phyloP scores from a whole-genome alignment of 2,888 invertebrate genomes.

The Ectobius pallidus region DNA sequence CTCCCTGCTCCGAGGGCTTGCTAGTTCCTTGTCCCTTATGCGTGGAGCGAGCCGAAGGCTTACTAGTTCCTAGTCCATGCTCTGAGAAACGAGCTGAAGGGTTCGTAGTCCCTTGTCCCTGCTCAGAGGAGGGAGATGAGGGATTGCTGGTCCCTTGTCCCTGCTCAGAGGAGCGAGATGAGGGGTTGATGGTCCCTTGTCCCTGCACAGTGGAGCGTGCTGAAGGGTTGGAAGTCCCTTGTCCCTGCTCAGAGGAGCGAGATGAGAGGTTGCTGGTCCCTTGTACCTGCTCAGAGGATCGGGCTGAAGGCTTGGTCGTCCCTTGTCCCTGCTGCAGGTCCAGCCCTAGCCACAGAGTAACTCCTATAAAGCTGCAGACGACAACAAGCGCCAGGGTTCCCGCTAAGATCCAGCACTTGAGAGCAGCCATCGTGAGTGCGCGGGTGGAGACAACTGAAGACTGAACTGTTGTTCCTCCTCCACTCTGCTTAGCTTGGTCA shows the following conservation, averaged over 20 bases:
- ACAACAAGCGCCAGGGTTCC: constrained; percentile 46
- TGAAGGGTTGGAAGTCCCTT: neutral
- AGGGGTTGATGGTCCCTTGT: neutral
- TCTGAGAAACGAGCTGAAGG: neutral
- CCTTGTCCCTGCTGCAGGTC: constrained; percentile 17
- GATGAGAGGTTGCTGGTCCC: neutral
- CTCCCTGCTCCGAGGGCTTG: neutral
- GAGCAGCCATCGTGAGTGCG: neutral
- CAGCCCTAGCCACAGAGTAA: constrained; percentile 48
- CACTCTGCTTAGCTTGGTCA: no score
- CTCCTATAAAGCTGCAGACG: constrained; percentile 47
- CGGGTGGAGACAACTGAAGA: neutral
- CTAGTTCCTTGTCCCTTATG: neutral
- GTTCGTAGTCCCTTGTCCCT: neutral
- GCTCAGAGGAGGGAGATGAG: neutral
- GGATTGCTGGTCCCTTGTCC: neutral
- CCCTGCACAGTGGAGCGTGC: neutral
- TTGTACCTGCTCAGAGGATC: neutral
- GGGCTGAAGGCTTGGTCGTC: neutral
- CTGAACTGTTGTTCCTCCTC: no score
- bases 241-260: neutral
- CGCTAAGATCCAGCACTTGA: constrained; percentile 48
- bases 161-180: neutral
- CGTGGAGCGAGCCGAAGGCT: no score
- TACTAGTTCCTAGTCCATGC: neutral